phyloP scores from a whole-genome alignment of 2,797 vertebrate species.

The Micropoecilia bifurca region DNA sequence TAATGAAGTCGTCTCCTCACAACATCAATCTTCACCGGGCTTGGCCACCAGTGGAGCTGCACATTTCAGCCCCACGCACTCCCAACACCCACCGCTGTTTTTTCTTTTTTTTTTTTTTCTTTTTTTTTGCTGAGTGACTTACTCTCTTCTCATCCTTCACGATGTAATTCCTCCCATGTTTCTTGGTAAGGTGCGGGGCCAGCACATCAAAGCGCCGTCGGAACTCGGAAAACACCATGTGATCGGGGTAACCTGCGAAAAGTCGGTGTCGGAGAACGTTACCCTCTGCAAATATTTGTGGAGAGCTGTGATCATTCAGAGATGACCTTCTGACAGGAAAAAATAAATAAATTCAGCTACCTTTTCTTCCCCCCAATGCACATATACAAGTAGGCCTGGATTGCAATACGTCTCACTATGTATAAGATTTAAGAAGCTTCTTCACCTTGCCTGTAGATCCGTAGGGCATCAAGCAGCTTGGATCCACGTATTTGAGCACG shows the following conservation, averaged over 20 bases:
- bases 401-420: neutral
- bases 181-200: slow-evolving; percentile 96
- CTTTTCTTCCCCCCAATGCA: neutral
- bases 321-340: neutral
- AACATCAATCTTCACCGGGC: slow-evolving; percentile 72
- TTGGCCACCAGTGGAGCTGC: slow-evolving; percentile 50
- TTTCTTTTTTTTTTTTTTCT: slow-evolving; percentile 49
- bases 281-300: slow-evolving; percentile 8
- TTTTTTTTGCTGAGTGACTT: slow-evolving; percentile 68
- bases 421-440: slow-evolving; percentile 14
- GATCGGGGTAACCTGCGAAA: slow-evolving; percentile 91
- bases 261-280: slow-evolving; percentile 16
- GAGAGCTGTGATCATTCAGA: neutral
- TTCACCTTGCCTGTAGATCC: slow-evolving; percentile 96
- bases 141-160: slow-evolving; percentile 96
- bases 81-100: slow-evolving; percentile 11
- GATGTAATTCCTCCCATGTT: slow-evolving; percentile 95
- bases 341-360: neutral
- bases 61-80: slow-evolving; percentile 21
- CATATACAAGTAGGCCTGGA: neutral
- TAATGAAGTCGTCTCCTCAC: slow-evolving; percentile 73
- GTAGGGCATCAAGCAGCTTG: slow-evolving; percentile 91
- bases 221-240: slow-evolving; percentile 98
- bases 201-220: slow-evolving; percentile 94
- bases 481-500: slow-evolving; percentile 92